Evolutionary conservation across 2,113 vertebrate genomes (phyloP).

Genomic region (Ovis canadensis): DNA sequence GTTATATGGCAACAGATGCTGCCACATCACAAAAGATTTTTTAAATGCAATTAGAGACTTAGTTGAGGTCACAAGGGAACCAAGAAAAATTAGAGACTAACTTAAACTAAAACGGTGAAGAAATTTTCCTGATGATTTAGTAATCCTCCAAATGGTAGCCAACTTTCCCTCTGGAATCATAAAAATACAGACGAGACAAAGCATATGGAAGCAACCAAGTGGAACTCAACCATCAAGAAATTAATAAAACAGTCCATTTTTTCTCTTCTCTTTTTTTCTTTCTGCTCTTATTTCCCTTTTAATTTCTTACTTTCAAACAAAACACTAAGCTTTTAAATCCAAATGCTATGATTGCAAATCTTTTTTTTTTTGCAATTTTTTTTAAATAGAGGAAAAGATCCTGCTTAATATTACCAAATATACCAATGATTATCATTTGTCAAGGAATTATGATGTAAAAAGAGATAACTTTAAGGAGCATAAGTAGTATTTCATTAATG

Average conservation of each 20-base stretch:
- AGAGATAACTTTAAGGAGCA: not conserved
- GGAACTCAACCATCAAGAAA: slow-evolving; percentile 18
- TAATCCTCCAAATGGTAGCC: slow-evolving; percentile 34
- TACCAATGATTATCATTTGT: not conserved
- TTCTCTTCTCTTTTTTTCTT: not conserved
- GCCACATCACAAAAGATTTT: not conserved
- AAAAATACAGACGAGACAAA: slow-evolving; percentile 37
- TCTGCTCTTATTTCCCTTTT: slow-evolving; percentile 5
- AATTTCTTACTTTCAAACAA: slow-evolving; percentile 47
- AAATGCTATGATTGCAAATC: slow-evolving; percentile 23
- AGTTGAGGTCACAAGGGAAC: slow-evolving; percentile 33
- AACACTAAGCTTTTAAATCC: slow-evolving; percentile 1
- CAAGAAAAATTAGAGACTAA: slow-evolving; percentile 44
- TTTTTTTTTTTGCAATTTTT: not conserved
- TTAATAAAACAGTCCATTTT: not conserved
- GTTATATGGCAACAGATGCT: not conserved
- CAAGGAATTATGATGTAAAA: slow-evolving; percentile 3
- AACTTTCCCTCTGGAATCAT: slow-evolving; percentile 44
- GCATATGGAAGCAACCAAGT: slow-evolving; percentile 21
- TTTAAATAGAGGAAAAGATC: not conserved
- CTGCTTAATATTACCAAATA: slow-evolving; percentile 29
- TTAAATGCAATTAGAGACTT: slow-evolving; percentile 31
- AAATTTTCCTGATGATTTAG: slow-evolving; percentile 41
- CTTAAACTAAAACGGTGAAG: slow-evolving; percentile 26
- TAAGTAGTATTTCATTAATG: not conserved